These are phyloP conservation scores for Dryomyza anilis DNA, from an alignment of 2,888 invertebrate species.

Conservation along the genomic window DNA sequence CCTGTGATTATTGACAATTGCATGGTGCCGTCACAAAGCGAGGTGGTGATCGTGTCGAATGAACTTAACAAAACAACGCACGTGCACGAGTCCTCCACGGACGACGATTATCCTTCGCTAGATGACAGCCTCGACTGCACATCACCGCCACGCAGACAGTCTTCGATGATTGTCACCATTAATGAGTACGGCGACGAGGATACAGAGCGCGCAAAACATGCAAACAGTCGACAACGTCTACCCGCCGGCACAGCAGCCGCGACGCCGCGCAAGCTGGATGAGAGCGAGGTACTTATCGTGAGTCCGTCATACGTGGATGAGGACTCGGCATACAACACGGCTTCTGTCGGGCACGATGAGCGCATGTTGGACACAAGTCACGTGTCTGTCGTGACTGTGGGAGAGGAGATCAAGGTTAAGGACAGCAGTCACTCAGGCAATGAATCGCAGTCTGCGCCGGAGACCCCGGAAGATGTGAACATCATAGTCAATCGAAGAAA, in stretches of 20 bases:
- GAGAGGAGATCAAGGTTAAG: conserved; percentile 77
- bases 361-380: conserved; percentile 77
- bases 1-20: conserved; percentile 73
- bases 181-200: conserved; percentile 43
- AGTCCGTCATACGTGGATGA: conserved; percentile 72
- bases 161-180: conserved; percentile 56
- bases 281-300: conserved; percentile 84
- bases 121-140: conserved; percentile 77
- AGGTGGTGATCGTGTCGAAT: conserved; percentile 83
- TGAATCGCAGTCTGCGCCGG: conserved; percentile 61
- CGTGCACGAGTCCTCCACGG: conserved; percentile 72
- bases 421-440: conserved; percentile 67
- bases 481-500: conserved; percentile 57
- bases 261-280: conserved; percentile 74
- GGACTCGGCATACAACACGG: conserved; percentile 67
- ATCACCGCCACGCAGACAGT: conserved; percentile 50
- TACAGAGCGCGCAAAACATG: conserved; percentile 26
- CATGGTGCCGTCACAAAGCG: conserved; percentile 59
- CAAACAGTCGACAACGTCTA: conserved; percentile 7
- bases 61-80: conserved; percentile 70
- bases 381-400: conserved; percentile 89
- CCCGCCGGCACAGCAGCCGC: conserved; percentile 23
- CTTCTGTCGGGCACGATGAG: conserved; percentile 47
- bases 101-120: conserved; percentile 77
- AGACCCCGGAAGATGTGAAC: conserved; percentile 56